Evolutionary conservation across 2,888 invertebrate genomes (phyloP).

Genomic region (Oegoconia quadripuncta): DNA sequence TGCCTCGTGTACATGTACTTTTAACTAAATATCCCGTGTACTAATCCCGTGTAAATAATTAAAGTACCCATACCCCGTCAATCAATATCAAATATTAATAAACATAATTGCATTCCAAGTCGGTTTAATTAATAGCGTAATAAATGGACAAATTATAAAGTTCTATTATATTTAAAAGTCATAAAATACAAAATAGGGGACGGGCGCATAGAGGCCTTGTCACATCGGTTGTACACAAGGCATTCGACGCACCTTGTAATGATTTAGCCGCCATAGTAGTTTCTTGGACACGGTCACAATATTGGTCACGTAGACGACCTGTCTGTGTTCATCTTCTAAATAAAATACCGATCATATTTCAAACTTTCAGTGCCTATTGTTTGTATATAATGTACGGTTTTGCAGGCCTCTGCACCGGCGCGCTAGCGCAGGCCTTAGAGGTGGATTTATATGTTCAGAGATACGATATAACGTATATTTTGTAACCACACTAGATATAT

Average conservation of each 20-base stretch:
- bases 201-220: not conserved
- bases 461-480: conserved; percentile 70
- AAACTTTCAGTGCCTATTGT: conserved; percentile 66
- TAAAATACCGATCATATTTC: conserved; percentile 44
- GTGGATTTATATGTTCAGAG: conserved; percentile 57
- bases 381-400: conserved; percentile 48
- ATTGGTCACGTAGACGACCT: conserved; percentile 10
- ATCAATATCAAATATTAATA: too few species aligned
- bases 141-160: too few species aligned
- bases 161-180: too few species aligned
- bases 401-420: conserved; percentile 28
- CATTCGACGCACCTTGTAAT: conserved; percentile 54
- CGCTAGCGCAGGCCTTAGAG: conserved; percentile 28
- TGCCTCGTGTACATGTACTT: conserved; percentile 42
- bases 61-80: too few species aligned
- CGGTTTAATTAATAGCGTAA: too few species aligned
- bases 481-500: conserved; percentile 57
- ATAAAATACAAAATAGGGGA: not conserved
- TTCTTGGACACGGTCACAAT: conserved; percentile 20
- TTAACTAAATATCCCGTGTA: not conserved
- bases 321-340: conserved; percentile 32
- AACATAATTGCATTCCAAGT: too few species aligned
- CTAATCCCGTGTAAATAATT: too few species aligned
- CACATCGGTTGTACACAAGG: conserved; percentile 21
- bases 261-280: conserved; percentile 49